Conservation (phyloP, 1,140 invertebrate genomes). For the Heliothis subflexa region DNA sequence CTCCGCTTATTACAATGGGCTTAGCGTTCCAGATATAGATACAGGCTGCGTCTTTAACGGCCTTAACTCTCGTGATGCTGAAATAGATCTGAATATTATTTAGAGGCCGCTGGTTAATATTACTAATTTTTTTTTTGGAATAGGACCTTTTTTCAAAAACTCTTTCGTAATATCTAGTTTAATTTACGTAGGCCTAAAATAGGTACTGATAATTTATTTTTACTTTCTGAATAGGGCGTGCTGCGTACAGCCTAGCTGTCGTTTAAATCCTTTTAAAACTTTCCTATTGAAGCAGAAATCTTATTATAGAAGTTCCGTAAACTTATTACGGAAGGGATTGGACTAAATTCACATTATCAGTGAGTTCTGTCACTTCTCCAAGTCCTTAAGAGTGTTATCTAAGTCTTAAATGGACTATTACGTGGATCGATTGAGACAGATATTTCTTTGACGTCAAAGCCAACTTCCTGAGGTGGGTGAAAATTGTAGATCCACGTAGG, state of each 20-base stretch:
- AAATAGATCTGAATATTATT: too few species aligned
- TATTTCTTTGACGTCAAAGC: not conserved
- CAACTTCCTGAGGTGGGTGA: too few species aligned
- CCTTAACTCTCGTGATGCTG: constrained; percentile 7
- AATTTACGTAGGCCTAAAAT: too few species aligned
- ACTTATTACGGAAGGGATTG: constrained; percentile 17
- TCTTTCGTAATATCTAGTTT: too few species aligned
- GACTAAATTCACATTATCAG: constrained; percentile 22
- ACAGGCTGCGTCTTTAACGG: not conserved
- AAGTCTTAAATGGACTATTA: constrained; percentile 4
- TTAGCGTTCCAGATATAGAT: constrained; percentile 22
- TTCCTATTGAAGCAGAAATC: constrained; percentile 25
- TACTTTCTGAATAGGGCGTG: too few species aligned
- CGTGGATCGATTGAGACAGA: not conserved
- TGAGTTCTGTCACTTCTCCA: constrained; percentile 15
- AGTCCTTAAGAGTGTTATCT: not conserved
- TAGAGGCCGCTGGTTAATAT: too few species aligned
- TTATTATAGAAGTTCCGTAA: constrained; percentile 26
- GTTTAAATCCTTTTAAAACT: constrained; percentile 18
- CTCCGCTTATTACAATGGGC: not conserved
- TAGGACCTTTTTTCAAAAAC: too few species aligned
- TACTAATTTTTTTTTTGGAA: too few species aligned
- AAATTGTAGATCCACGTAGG: too few species aligned
- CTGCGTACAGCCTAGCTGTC: not conserved
- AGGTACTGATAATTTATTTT: too few species aligned